Conservation (phyloP, 2,113 vertebrate species). For the Nematolebias whitei region DNA sequence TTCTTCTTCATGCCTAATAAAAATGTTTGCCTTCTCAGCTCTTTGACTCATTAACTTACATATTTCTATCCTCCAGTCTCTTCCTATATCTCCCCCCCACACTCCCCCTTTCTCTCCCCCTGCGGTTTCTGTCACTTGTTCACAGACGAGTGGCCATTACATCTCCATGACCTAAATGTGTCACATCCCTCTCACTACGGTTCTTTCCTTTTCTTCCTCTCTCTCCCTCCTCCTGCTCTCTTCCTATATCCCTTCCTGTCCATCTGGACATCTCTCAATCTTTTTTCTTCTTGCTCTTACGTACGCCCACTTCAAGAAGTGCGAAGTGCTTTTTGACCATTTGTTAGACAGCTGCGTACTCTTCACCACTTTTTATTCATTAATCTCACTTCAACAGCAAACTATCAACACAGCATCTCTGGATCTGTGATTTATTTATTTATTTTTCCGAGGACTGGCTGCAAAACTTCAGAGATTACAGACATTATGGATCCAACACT, state of each 20-base stretch:
- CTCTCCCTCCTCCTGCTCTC: slow-evolving; percentile 41
- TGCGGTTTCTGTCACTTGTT: slow-evolving; percentile 83
- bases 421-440: not conserved
- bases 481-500: not conserved
- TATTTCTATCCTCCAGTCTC: slow-evolving; percentile 62
- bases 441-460: not conserved
- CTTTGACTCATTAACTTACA: slow-evolving; percentile 68
- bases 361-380: not conserved
- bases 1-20: slow-evolving; percentile 1
- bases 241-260: slow-evolving; percentile 48
- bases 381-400: not conserved
- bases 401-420: slow-evolving; percentile 11
- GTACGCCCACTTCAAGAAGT: slow-evolving; percentile 24
- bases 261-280: slow-evolving; percentile 45
- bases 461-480: not conserved
- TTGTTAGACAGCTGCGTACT: slow-evolving; percentile 13
- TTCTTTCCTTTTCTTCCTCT: slow-evolving; percentile 40
- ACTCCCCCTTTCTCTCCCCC: slow-evolving; percentile 43
- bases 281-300: slow-evolving; percentile 4
- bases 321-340: slow-evolving; percentile 26
- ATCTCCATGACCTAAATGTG: slow-evolving; percentile 85
- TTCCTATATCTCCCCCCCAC: slow-evolving; percentile 18
- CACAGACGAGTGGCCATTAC: slow-evolving; percentile 83
- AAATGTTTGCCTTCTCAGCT: slow-evolving; percentile 53
- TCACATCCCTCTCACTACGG: slow-evolving; percentile 67